phyloP scores from a whole-genome alignment of 1,140 invertebrate genomes.

The Euborellia annulipes region DNA sequence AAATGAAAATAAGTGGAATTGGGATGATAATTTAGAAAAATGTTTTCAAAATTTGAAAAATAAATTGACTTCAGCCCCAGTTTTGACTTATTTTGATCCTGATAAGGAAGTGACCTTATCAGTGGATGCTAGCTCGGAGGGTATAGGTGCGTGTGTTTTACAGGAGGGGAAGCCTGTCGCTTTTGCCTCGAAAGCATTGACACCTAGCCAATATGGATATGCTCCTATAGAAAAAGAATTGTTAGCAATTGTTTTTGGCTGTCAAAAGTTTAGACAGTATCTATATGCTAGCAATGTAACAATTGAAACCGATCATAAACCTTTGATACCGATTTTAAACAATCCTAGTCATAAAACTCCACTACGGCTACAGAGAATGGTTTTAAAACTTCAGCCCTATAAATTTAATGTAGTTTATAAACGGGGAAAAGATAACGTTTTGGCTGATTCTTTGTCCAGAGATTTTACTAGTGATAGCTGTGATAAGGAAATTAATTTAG shows the following conservation, averaged over 20 bases:
- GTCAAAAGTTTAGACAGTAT: constrained; percentile 26
- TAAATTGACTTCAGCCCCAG: constrained; percentile 15
- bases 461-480: neutral
- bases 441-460: constrained; percentile 3
- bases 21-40: constrained; percentile 13
- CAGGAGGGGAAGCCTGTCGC: constrained; percentile 21
- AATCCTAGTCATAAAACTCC: constrained; percentile 25
- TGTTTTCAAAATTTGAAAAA: constrained; percentile 18
- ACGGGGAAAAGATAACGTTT: neutral
- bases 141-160: constrained; percentile 16
- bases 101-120: constrained; percentile 8
- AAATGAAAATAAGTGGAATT: constrained; percentile 17
- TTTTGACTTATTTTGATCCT: constrained; percentile 18
- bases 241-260: constrained; percentile 29
- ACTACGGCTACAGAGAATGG: constrained; percentile 27
- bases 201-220: constrained; percentile 18
- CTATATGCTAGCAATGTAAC: constrained; percentile 25
- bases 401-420: constrained; percentile 17
- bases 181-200: constrained; percentile 19
- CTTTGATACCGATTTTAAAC: constrained; percentile 24
- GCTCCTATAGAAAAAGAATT: constrained; percentile 32
- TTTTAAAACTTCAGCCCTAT: constrained; percentile 27
- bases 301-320: constrained; percentile 31
- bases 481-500: neutral
- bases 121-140: constrained; percentile 9